Base-by-base conservation (phyloP, 2,888 invertebrate genomes). In the Ophioninae sp. region DNA sequence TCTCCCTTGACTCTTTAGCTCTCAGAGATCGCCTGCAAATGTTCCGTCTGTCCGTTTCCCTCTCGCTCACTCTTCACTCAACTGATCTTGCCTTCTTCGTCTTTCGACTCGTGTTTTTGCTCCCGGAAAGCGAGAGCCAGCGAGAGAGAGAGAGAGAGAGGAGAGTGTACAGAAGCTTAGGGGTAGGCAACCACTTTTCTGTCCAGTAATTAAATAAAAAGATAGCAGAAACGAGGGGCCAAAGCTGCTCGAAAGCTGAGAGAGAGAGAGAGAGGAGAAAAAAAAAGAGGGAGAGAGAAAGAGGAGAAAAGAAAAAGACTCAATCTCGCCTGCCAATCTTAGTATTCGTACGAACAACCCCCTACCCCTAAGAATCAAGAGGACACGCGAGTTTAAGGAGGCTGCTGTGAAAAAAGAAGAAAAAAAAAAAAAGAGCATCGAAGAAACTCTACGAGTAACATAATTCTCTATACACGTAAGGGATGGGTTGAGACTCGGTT, bases 141-240 rank as follows among this genome's bases (percentile, higher is more conserved):
- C 17, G 8, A 20, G 2, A 10, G 30, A 59, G 68, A 50, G 69
- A 50, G 30, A 17, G 44, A 59, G 61, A 77, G 69, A 69, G 7
- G 30, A 50, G 61, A 59, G 23, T 68, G 69, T 62, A 83, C 56
- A 80, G 73, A 79, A 83, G 83, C 79, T 83, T 73, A 50, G 56
- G 64, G 64, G 69, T 41, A 59, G 70, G 69, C 69, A 76, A 73
- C 72, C 81, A 79, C 82, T 85, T 78, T 82, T 82, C 80, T 69
- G 67, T 68, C 80, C 73, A 80, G 82, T 85, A 85, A 85, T 85
- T 84, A 85, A 85, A 85, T 85, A 84, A 80, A 85, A 65, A 75
- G 82, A 85, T 81, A 81, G 78, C 57, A 70, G 59, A 73, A 72
- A 69, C 61, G 75, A 69, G 65, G 56, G 72, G 62, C 13, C n/a